Evolutionary conservation across 2,113 vertebrate genomes (phyloP).

Genomic region (Madoqua kirkii): DNA sequence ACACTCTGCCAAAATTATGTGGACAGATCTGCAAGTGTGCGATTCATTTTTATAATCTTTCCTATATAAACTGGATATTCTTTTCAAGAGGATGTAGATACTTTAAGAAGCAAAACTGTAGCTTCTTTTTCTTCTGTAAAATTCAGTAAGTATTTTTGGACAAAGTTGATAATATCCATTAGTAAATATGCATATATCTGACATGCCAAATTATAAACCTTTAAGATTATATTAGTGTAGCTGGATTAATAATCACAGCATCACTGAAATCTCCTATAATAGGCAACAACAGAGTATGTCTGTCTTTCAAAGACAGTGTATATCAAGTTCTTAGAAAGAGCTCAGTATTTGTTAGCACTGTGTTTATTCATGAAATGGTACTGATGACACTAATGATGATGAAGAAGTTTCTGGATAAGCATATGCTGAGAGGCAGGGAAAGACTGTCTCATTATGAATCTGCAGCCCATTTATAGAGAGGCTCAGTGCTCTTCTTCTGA

Average conservation of each 20-base stretch:
- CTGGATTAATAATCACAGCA: neutral
- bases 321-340: neutral
- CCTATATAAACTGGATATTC: neutral
- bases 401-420: neutral
- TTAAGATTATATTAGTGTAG: neutral
- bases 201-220: neutral
- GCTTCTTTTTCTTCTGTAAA: neutral
- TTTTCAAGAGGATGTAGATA: neutral
- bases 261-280: neutral
- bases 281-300: neutral
- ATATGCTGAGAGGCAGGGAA: neutral
- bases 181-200: neutral
- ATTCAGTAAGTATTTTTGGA: neutral
- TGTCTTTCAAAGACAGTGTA: neutral
- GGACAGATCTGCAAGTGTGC: neutral
- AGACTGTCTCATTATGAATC: neutral
- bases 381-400: neutral
- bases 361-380: neutral
- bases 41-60: neutral
- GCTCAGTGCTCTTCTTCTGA: neutral
- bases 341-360: neutral
- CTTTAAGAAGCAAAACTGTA: neutral
- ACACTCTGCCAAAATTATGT: neutral
- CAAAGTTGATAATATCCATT: neutral
- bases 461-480: neutral